These are phyloP conservation scores for Discoglossus pictus DNA, from an alignment of 2,797 vertebrate species.

Conservation along the genomic window DNA sequence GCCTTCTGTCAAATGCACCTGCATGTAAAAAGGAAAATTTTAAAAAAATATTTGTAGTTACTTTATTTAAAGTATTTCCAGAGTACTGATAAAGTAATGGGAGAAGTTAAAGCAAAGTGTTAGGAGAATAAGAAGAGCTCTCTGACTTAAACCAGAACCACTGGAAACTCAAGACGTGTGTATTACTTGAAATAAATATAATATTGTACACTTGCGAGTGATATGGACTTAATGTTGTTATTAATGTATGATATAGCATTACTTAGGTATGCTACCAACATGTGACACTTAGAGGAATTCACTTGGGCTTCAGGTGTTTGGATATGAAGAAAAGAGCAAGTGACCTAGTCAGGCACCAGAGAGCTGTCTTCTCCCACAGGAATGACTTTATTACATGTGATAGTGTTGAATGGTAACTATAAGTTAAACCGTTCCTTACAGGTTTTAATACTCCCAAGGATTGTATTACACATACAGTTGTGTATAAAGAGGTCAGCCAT, in stretches of 20 bases:
- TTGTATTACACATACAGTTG: constrained; percentile 42
- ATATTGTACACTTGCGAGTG: constrained; percentile 20
- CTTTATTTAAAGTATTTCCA: constrained; percentile 19
- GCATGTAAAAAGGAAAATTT: too few relatives aligned
- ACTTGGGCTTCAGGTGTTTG: constrained; percentile 34
- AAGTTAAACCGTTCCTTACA: constrained; percentile 35
- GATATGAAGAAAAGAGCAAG: constrained; percentile 41
- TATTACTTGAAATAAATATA: constrained; percentile 38
- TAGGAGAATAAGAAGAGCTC: constrained; percentile 43
- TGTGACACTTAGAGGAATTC: constrained; percentile 36
- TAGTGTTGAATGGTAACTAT: constrained; percentile 34
- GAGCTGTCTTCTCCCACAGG: constrained; percentile 36
- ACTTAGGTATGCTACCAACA: constrained; percentile 32
- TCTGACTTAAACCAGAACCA: constrained; percentile 38
- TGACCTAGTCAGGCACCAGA: constrained; percentile 35
- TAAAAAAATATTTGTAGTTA: too few relatives aligned
- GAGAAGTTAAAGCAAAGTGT: constrained; percentile 44
- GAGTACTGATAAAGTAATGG: constrained; percentile 31
- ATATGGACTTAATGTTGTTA: neutral
- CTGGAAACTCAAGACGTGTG: constrained; percentile 30
- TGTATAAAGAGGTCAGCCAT: constrained; percentile 37
- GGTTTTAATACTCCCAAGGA: constrained; percentile 34
- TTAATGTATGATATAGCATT: constrained; percentile 23
- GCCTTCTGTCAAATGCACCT: too few relatives aligned
- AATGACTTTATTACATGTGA: constrained; percentile 15